Evolutionary conservation across 2,797 vertebrate genomes (phyloP).

Genomic region (Girardinus metallicus): DNA sequence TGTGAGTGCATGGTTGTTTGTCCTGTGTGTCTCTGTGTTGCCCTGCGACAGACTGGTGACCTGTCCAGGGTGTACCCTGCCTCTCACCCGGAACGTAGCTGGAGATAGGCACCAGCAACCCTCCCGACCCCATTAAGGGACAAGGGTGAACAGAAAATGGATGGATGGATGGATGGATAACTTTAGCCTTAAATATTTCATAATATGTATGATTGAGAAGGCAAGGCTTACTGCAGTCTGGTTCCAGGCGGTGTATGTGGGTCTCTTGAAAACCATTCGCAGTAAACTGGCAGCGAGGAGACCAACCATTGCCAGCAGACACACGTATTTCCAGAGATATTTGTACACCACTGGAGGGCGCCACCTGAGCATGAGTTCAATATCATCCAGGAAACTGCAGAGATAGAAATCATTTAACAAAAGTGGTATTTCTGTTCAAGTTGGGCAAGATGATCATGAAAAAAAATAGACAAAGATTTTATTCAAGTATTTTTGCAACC

Average conservation of each 20-base stretch:
- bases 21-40: too few species aligned
- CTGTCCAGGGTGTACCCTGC: too few species aligned
- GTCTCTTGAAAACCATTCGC: slow-evolving; percentile 72
- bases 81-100: too few species aligned
- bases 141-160: too few species aligned
- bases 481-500: neutral
- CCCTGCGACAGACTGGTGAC: too few species aligned
- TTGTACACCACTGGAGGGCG: slow-evolving; percentile 82
- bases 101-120: too few species aligned
- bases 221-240: slow-evolving; percentile 75
- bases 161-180: too few species aligned
- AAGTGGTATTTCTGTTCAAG: neutral
- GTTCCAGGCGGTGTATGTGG: slow-evolving; percentile 86
- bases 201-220: neutral
- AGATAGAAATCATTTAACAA: slow-evolving; percentile 3
- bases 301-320: slow-evolving; percentile 79
- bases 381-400: slow-evolving; percentile 84
- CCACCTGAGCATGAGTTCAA: slow-evolving; percentile 81
- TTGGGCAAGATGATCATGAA: neutral
- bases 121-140: too few species aligned
- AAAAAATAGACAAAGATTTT: neutral
- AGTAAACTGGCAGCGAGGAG: slow-evolving; percentile 79
- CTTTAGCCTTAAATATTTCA: neutral
- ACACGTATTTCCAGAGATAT: slow-evolving; percentile 86
- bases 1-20: too few species aligned